Evolutionary conservation across 2,113 vertebrate species (phyloP).

Genomic region (Lethenteron camtschaticum): DNA sequence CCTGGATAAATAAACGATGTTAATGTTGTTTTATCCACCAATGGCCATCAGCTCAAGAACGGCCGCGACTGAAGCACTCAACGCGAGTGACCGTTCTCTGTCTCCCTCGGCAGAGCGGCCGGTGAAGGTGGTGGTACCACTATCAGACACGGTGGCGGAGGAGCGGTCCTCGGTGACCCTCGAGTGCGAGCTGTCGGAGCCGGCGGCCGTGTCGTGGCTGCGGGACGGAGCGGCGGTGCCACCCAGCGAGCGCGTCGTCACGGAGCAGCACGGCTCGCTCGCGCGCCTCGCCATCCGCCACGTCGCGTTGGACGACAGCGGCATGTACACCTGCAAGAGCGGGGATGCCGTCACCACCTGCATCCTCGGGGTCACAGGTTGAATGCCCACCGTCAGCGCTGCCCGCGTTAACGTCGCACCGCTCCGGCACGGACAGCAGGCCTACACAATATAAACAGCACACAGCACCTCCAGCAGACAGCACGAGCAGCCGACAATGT

Average conservation of each 20-base stretch:
- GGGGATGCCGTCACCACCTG: conserved; percentile 19
- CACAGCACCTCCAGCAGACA: too few species aligned
- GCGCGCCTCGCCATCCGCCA: conserved; percentile 68
- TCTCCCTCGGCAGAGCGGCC: conserved; percentile 21
- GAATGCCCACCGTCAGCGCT: too few species aligned
- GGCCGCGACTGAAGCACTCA: too few species aligned
- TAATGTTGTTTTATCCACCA: too few species aligned
- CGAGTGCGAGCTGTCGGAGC: conserved; percentile 30
- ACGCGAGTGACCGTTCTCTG: too few species aligned
- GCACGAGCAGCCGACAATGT: too few species aligned
- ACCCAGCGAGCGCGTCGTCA: conserved; percentile 46
- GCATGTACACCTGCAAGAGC: conserved; percentile 79
- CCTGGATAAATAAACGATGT: too few species aligned
- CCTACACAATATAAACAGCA: too few species aligned
- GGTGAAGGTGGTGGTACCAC: conserved; percentile 14
- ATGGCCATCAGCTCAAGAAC: too few species aligned
- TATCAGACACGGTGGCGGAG: conserved; percentile 23
- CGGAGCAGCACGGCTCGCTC: conserved; percentile 96
- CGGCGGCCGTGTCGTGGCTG: conserved; percentile 39
- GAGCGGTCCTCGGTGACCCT: conserved; percentile 23
- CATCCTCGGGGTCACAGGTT: conserved; percentile 2
- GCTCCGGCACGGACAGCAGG: too few species aligned
- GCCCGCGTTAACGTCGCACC: too few species aligned
- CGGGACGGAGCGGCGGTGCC: conserved; percentile 54
- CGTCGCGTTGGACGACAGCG: conserved; percentile 49